Conservation (phyloP, 2,888 invertebrate species). For the Chelonus formosanus region DNA sequence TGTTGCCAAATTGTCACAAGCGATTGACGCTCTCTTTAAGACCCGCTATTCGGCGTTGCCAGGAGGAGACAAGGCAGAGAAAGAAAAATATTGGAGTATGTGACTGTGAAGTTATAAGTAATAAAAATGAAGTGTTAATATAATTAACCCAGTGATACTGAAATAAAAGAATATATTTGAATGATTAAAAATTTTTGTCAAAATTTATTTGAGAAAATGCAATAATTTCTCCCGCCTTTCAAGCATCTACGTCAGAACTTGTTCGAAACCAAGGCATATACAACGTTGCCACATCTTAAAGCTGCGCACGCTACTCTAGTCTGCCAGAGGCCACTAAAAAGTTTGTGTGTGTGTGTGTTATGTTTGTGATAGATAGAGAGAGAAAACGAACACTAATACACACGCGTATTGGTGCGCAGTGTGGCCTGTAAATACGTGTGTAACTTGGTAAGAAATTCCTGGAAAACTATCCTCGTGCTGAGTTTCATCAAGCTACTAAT, state of each 20-base stretch:
- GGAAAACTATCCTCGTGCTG: constrained; percentile 34
- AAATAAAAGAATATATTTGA: neutral
- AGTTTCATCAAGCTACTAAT: constrained; percentile 1
- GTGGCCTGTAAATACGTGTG: constrained; percentile 18
- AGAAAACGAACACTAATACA: constrained; percentile 2
- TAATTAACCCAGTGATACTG: constrained; percentile 22
- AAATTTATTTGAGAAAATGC: constrained; percentile 32
- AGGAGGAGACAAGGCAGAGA: neutral
- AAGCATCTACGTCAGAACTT: constrained; percentile 37
- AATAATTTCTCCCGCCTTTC: constrained; percentile 39
- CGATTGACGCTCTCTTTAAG: constrained; percentile 10
- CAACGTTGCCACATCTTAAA: constrained; percentile 20
- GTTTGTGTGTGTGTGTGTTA: constrained; percentile 16
- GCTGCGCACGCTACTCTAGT: constrained; percentile 25
- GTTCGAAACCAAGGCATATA: constrained; percentile 16
- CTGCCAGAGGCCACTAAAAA: constrained; percentile 25
- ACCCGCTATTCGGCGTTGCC: constrained; percentile 13
- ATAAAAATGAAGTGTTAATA: neutral
- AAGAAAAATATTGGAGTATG: neutral
- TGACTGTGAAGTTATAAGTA: constrained; percentile 1
- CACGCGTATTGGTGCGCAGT: constrained; percentile 5
- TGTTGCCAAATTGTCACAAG: constrained; percentile 19
- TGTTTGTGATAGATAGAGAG: constrained; percentile 10
- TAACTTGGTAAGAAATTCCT: constrained; percentile 34
- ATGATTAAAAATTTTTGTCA: constrained; percentile 13